Evolutionary conservation across 2,113 vertebrate species (phyloP), one percentile per base, ranked within the genome.

Genomic region (Hydrochoerus hydrochaeris): DNA sequence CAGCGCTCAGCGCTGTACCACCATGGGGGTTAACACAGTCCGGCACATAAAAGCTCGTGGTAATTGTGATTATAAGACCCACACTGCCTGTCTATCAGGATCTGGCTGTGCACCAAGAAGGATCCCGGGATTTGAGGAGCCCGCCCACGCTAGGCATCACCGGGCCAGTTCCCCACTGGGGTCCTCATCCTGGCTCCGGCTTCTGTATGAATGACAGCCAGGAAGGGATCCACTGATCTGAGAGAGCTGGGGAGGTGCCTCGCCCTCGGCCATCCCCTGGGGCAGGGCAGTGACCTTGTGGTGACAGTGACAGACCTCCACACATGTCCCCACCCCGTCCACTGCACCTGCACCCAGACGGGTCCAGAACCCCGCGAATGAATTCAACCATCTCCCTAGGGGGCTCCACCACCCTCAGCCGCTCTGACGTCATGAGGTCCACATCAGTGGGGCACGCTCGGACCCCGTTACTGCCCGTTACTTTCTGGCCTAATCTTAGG

Each of bases 401-500:
- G 16, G 16, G 32, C 65, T 69, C 65, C 5, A 19, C 57, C 17
- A 58, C 6, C 17, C 57, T 5, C 54, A 54, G 54, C 54, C 49
- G 11, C 49, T 52, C 11, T 7, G 49, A 52, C 49, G 11, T 54
- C 16, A 17, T 54, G 4, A 2, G 17, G 54, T 54, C 54, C 16
- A 10, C 16, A 2, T 20, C 54, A 5, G 4, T 5, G 54, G 54
- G 5, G 54, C 19, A 17, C 54, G 5, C 54, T 17, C 17, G 1
- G 17, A 10, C 7, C 35, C 93, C 26, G 60, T 93, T 46, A 46
- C 46, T 46, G 46, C 32, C 93, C 30, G 58, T 93, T 88, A 96
- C 35, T 95, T 95, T 97, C 97, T 96, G 5, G 9, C 46, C 46
- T 49, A 49, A 49, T 49, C 89, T 93, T 93, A 73, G 93, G 95